Conservation (phyloP, 2,797 vertebrate genomes). For the Anguilla anguilla region DNA sequence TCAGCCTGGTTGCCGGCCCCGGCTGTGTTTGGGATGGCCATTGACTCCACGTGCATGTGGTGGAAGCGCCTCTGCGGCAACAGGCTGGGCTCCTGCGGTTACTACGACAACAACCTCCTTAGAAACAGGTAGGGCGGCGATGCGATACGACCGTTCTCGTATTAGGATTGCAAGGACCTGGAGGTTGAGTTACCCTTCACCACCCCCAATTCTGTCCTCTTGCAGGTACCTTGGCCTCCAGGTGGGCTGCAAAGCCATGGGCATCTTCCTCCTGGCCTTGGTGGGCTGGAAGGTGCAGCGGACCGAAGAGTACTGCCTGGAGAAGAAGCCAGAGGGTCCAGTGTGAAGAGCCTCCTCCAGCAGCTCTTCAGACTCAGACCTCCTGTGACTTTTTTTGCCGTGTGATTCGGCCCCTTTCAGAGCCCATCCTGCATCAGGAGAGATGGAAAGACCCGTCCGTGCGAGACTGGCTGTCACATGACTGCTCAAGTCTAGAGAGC, state of each 20-base stretch:
- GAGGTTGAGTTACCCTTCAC: not conserved
- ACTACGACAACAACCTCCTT: constrained; percentile 87
- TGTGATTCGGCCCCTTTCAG: not conserved
- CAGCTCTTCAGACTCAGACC: not conserved
- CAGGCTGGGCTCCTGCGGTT: constrained; percentile 79
- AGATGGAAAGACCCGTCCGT: not conserved
- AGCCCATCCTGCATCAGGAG: not conserved
- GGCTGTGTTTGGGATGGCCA: constrained; percentile 84
- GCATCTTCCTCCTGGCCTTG: constrained; percentile 76
- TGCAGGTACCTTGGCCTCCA: constrained; percentile 90
- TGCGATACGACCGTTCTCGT: not conserved
- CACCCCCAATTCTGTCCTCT: constrained; percentile 27
- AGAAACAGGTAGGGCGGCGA: constrained; percentile 79
- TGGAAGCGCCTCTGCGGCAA: constrained; percentile 79
- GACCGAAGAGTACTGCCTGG: constrained; percentile 85
- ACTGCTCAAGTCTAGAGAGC: not conserved
- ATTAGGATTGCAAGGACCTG: not conserved
- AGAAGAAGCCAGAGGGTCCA: constrained; percentile 67
- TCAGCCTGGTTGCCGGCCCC: constrained; percentile 92
- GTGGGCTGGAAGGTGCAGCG: constrained; percentile 86
- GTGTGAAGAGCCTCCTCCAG: constrained; percentile 46
- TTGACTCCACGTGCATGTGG: constrained; percentile 87
- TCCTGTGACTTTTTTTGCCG: not conserved
- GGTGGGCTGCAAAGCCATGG: constrained; percentile 85
- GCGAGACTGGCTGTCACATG: not conserved